Base-by-base conservation (phyloP, 2,888 invertebrate species). In the Arrhopalites spinosus region DNA sequence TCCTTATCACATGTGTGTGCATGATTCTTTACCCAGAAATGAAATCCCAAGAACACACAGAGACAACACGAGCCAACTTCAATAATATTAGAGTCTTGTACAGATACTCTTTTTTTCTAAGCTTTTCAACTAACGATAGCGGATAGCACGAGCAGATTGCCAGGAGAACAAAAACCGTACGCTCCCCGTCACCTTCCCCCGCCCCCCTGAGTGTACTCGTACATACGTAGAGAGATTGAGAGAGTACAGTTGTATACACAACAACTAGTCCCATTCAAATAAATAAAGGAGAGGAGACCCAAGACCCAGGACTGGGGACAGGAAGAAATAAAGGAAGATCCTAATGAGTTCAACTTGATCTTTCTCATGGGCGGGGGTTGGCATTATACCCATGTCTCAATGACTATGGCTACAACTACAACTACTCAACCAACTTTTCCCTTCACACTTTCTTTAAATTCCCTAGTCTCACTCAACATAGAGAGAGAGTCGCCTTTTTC, bases 331-430 rank as follows among this genome's bases (percentile, higher is more conserved):
- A 64, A 73, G 73, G 63, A 63, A 63, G 63, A 63, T 45, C 25
- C 50, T 73, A 73, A 73, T 73, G 73, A 73, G 73, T 73, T 29
- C 73, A 73, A 73, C 63, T 47, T 47, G 61, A 73, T 56, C 71
- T 71, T 71, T 43, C 71, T 71, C 71, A 71, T 59, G 71, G 71
- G 71, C 56, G 71, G 71, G n/a, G 30, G 61, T 71, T 71, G 59
- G 36, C 43, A n/a, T n/a, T n/a, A n/a, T n/a, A n/a, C n/a, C n/a
- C n/a, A n/a, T 53, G 45, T 56, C 36, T 68, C 25, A 47, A 13
- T 68, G n/a, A 15, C 68, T 68, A 59, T 59, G 25, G 25, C 25
- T 59, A 13, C 25, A 59, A 36, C n/a, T n/a, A 36, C 11, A 36
- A 36, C 5, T 36, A 36, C 36, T 7, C 5, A 11, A 36, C n/a